phyloP scores from a whole-genome alignment of 2,797 vertebrate genomes.

The Allobates femoralis region DNA sequence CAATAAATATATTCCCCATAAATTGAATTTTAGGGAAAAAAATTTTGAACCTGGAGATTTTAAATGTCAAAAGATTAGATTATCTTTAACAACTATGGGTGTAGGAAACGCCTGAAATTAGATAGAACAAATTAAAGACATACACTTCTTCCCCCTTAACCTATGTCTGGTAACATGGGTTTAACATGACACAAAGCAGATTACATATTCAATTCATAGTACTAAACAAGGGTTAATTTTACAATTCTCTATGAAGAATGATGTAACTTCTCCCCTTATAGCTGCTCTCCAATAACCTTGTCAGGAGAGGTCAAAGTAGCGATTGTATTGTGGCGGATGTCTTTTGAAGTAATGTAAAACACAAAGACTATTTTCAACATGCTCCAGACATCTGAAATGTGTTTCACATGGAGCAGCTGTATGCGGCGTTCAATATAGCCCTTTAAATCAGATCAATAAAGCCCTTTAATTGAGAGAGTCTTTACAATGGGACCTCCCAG shows the following conservation, averaged over 20 bases:
- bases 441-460: not conserved
- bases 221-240: no score
- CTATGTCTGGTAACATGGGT: no score
- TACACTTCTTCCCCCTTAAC: no score
- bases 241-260: not conserved
- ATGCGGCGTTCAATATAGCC: conserved; percentile 10
- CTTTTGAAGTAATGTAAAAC: not conserved
- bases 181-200: no score
- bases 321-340: not conserved
- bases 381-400: conserved; percentile 36
- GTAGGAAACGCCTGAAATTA: no score
- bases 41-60: no score
- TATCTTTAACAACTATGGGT: no score
- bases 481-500: conserved; percentile 14
- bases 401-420: conserved; percentile 8
- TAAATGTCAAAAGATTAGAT: no score
- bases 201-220: no score
- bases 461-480: conserved; percentile 3
- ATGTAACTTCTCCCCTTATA: not conserved
- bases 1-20: no score
- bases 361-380: not conserved
- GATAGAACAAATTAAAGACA: no score
- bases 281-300: not conserved
- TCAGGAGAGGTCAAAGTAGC: not conserved
- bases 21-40: no score